Base-by-base conservation (phyloP, 1,140 invertebrate species). In the Colletes latitarsis region DNA sequence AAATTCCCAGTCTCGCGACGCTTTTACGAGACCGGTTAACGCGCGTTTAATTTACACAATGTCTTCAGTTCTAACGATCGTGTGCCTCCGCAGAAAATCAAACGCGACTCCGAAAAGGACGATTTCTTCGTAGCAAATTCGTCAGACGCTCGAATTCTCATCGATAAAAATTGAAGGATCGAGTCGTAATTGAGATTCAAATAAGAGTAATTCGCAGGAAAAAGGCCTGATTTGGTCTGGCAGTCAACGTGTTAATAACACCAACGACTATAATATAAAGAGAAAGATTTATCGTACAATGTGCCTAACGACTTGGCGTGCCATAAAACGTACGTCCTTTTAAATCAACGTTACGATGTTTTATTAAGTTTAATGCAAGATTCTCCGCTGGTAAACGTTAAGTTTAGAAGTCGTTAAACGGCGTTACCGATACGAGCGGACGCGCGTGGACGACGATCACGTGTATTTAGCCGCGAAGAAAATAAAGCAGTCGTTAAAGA, bases 401-500 rank as follows among this genome's bases (percentile, higher is more conserved):
- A 49, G 43, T 63, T 74, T 41, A 63, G 21, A 52, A 63, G 4
- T n/a, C 58, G 58, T 74, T 46, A 19, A n/a, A 12, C 58, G 43
- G 6, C 5, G 14, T 6, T 30, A 72, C 19, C 70, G 70, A 49
- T 46, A 46, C 43, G 55, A 46, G 19, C 12, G 15, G 15, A 57
- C 15, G 55, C 55, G 17, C 55, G 55, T 15, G 53, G 0, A 19
- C 55, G 53, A 43, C 70, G 15, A 62, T 21, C 43, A 4, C 19
- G 12, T 46, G 57, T 63, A 46, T 52, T 74, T 46, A 74, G n/a
- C 21, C 21, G 46, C 17, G 43, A 17, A 52, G 17, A 55, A 41
- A 49, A 64, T 64, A 64, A 74, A 19, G 60, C 19, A 4, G 30
- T 52, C 72, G 60, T 74, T 75, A 75, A 75, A 60, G 43, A 8